Conservation (phyloP, 2,113 vertebrate genomes). For the Microcebus lehilahytsara region DNA sequence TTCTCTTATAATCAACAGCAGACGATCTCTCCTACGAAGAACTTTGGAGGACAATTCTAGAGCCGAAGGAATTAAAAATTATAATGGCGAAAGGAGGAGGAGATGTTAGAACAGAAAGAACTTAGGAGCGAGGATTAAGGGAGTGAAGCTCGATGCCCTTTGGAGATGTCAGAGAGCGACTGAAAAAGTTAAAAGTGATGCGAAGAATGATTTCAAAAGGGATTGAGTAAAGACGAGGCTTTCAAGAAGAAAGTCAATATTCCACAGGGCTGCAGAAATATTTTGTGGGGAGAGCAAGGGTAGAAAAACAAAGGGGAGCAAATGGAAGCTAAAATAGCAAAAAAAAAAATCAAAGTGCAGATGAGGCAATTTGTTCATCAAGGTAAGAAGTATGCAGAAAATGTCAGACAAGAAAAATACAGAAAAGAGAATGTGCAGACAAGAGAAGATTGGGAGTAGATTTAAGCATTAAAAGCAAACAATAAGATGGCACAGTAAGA, state of each 20-base stretch:
- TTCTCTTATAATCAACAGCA: not conserved
- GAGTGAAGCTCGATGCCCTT: not conserved
- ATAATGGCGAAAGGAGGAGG: not conserved
- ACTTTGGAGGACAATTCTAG: not conserved
- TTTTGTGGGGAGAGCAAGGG: not conserved
- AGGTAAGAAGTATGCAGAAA: not conserved
- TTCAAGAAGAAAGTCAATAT: conserved; percentile 53
- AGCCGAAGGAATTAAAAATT: not conserved
- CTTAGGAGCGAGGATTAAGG: not conserved
- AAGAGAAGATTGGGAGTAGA: not conserved
- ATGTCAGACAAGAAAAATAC: not conserved
- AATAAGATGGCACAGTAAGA: not conserved
- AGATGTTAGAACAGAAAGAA: not conserved
- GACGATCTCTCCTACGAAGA: not conserved
- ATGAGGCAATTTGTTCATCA: not conserved
- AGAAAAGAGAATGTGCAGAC: not conserved
- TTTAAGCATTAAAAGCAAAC: not conserved
- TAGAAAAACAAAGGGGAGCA: not conserved
- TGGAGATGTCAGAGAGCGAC: not conserved
- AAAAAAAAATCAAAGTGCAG: not conserved
- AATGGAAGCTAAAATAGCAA: not conserved
- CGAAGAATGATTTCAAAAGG: conserved; percentile 27
- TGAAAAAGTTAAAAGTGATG: conserved; percentile 4
- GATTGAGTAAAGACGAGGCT: not conserved
- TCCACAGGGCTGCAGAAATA: not conserved